A percentile compares a stretch with the other conserved stretches of the same genome.
Conservation (phyloP, 2,797 vertebrate genomes). For the Pelodytes ibericus region DNA sequence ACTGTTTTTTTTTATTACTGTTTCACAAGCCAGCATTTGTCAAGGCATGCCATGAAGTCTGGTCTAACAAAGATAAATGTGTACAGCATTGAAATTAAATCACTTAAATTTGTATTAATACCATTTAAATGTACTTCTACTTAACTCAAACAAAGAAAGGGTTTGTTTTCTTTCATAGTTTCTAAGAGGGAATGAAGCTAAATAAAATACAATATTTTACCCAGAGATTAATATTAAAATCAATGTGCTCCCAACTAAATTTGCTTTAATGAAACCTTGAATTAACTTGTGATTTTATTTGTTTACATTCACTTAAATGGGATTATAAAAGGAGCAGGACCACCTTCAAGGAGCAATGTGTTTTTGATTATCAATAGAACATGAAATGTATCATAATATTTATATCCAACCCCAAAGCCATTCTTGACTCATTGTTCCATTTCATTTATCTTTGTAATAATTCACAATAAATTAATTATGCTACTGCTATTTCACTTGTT, state of each 20-base stretch:
- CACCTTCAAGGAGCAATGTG: neutral
- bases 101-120: conserved; percentile 14
- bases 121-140: conserved; percentile 9
- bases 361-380: neutral
- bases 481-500: too few relatives aligned
- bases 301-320: conserved; percentile 1
- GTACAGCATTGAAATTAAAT: neutral
- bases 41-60: neutral
- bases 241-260: neutral
- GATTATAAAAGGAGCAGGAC: neutral
- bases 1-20: neutral
- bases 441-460: neutral
- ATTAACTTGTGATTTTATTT: conserved; percentile 16
- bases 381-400: neutral
- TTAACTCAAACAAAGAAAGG: conserved; percentile 6
- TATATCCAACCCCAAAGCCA: neutral
- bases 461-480: neutral
- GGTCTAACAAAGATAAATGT: conserved; percentile 2
- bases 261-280: conserved; percentile 7
- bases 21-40: neutral
- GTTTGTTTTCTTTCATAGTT: conserved; percentile 3
- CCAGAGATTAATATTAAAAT: conserved; percentile 23
- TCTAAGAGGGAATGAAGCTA: conserved; percentile 17
- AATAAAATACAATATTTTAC: conserved; percentile 32
- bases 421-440: conserved; percentile 2